These are phyloP conservation scores for Cerceris ruficornis DNA, from an alignment of 2,888 invertebrate genomes.

Conservation along the genomic window DNA sequence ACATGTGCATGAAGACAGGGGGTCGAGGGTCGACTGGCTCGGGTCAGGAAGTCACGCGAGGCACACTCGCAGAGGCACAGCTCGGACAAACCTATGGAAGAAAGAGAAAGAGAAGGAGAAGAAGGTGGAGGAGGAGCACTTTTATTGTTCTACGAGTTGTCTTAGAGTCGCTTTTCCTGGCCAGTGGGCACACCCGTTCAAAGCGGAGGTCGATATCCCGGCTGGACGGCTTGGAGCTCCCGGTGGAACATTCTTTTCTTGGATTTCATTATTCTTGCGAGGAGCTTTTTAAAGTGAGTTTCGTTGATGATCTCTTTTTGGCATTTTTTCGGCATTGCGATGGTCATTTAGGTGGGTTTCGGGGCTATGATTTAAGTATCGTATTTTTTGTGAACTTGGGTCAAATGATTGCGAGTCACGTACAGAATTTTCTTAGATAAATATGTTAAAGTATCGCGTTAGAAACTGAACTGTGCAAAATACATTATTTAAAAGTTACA, in stretches of 20 bases:
- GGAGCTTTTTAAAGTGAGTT: background rate
- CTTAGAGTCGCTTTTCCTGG: constrained; percentile 69
- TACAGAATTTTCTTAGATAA: no score
- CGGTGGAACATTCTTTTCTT: constrained; percentile 6
- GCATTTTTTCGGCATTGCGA: no score
- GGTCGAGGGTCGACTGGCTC: constrained; percentile 61
- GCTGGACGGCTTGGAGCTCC: constrained; percentile 22
- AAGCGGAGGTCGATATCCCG: constrained; percentile 57
- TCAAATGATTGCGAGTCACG: no score
- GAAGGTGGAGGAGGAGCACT: constrained; percentile 57
- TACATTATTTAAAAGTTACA: no score
- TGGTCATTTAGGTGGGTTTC: no score
- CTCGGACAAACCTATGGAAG: constrained; percentile 46
- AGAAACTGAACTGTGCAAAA: no score
- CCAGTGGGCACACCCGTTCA: constrained; percentile 61
- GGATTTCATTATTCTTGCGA: constrained; percentile 10
- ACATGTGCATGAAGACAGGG: constrained; percentile 17
- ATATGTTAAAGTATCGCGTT: no score
- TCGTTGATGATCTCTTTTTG: no score
- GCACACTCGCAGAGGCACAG: constrained; percentile 52
- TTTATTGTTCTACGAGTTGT: constrained; percentile 70
- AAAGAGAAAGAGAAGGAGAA: constrained; percentile 41
- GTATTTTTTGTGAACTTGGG: no score
- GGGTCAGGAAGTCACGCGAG: constrained; percentile 78
- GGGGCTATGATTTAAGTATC: no score